These are phyloP conservation scores for Automeris io DNA, from an alignment of 2,888 invertebrate genomes.

Conservation along the genomic window DNA sequence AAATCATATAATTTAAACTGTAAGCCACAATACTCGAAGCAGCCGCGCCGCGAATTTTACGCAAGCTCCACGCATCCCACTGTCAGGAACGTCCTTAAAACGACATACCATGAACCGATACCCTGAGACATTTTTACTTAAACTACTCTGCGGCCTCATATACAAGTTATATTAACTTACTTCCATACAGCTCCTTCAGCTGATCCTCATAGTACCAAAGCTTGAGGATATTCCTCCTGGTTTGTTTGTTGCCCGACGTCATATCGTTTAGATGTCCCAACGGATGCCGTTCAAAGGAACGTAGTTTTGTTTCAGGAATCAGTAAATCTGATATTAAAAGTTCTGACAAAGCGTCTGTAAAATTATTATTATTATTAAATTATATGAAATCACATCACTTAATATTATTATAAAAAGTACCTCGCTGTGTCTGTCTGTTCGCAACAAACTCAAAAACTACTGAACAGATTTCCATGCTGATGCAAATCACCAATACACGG, in stretches of 20 bases:
- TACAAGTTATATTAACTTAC: slow-evolving; percentile 35
- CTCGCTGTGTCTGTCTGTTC: too few relatives aligned
- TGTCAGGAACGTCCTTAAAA: too few relatives aligned
- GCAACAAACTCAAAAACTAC: too few relatives aligned
- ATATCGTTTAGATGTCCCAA: slow-evolving; percentile 75
- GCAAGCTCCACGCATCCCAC: too few relatives aligned
- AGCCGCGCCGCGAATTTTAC: too few relatives aligned
- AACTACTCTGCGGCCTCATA: background rate
- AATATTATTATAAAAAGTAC: too few relatives aligned
- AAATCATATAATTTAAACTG: slow-evolving; percentile 6
- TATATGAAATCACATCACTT: too few relatives aligned
- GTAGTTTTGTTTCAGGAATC: slow-evolving; percentile 80
- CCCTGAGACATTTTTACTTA: too few relatives aligned
- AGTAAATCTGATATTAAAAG: slow-evolving; percentile 84
- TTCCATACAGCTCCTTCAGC: slow-evolving; percentile 85
- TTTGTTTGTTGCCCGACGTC: slow-evolving; percentile 80
- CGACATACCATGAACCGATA: too few relatives aligned
- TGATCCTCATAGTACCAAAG: slow-evolving; percentile 95
- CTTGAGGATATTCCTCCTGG: slow-evolving; percentile 80
- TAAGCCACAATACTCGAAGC: too few relatives aligned
- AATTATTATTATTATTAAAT: background rate
- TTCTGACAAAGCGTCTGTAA: slow-evolving; percentile 86
- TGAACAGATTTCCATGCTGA: too few relatives aligned
- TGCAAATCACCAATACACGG: too few relatives aligned
- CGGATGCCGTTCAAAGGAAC: slow-evolving; percentile 81